Base-by-base conservation (phyloP, 2,797 vertebrate genomes). In the Esox masquinongy region DNA sequence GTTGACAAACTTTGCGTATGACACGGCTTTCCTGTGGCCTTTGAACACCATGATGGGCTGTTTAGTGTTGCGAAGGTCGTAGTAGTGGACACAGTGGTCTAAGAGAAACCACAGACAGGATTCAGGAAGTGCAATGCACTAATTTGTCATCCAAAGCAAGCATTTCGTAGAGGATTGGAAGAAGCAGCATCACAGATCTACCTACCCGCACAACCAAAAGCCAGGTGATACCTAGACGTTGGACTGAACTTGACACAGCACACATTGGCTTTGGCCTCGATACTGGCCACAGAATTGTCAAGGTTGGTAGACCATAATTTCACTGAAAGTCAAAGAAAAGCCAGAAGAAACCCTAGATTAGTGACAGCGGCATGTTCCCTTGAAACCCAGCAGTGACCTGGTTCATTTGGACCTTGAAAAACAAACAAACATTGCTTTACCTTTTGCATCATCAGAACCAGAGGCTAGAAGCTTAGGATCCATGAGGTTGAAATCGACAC, bases 81-180 rank as follows among this genome's bases (percentile, higher is more conserved):
- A 99, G 93, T 99, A 99, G 92, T 99, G 97, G 84, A 99, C 98
- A 92, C 98, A 99, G 94, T 99, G 98, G 94, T 99, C 98, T 99
- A 91, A 0, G 26, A 5, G 81, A 70, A 79, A 49, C 19, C 59
- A 2, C 34, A 74, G 14, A 19, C n/a, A 24, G 8, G 3, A 22
- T 31, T 22, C 47, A 71, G 16, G 5, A 70, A 56, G 19, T 9
- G 14, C 19, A 56, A 24, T 17, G 36, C 26, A 31, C 4, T 19
- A 4, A 7, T 19, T 19, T 19, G 16, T 51, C 50, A 19, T 19
- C 16, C 50, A 5, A 53, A 53, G 19, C 7, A 53, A 0, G 19
- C 19, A 56, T 17, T 56, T 16, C 50, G 7, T 19, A 22, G 22
- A 61, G 9, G 9, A 12, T 61, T 61, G 22, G 56, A 61, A 24